A percentile compares a stretch with the other conserved stretches of the same genome.
phyloP scores from a whole-genome alignment of 1,140 invertebrate species.

The Ruditapes philippinarum region DNA sequence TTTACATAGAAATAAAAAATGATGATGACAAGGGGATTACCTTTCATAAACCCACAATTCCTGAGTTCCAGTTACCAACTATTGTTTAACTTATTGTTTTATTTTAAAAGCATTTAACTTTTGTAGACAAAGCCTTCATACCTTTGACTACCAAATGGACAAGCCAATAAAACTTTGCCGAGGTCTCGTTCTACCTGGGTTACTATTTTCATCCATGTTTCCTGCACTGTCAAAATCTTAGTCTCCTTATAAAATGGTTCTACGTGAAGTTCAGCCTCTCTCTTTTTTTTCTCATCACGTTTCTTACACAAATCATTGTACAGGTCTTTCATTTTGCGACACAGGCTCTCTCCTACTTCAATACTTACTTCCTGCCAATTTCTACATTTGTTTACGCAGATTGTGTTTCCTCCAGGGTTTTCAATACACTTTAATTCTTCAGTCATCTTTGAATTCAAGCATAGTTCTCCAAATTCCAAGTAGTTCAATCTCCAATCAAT shows the following conservation, averaged over 20 bases:
- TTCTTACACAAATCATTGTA: constrained; percentile 65
- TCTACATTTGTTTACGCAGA: constrained; percentile 78
- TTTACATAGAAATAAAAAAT: too few relatives aligned
- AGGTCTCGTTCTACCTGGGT: constrained; percentile 77
- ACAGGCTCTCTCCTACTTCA: constrained; percentile 72
- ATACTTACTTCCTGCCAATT: constrained; percentile 80
- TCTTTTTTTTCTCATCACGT: constrained; percentile 59
- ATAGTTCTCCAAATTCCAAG: constrained; percentile 76
- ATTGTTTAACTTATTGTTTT: too few relatives aligned
- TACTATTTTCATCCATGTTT: constrained; percentile 74
- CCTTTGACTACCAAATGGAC: constrained; percentile 84
- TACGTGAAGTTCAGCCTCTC: constrained; percentile 33
- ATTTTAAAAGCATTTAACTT: too few relatives aligned
- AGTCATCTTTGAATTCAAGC: constrained; percentile 75
- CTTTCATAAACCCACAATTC: too few relatives aligned
- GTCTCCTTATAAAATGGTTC: constrained; percentile 70
- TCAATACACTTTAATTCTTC: constrained; percentile 66
- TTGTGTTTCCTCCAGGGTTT: constrained; percentile 19
- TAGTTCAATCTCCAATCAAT: constrained; percentile 76
- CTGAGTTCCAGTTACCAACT: too few relatives aligned
- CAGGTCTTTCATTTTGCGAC: constrained; percentile 59
- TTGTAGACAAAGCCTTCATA: too few relatives aligned
- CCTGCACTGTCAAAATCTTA: constrained; percentile 32
- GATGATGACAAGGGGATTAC: too few relatives aligned
- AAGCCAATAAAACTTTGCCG: constrained; percentile 80